Conservation (phyloP, 2,797 vertebrate genomes). For the Prunella strophiata region DNA sequence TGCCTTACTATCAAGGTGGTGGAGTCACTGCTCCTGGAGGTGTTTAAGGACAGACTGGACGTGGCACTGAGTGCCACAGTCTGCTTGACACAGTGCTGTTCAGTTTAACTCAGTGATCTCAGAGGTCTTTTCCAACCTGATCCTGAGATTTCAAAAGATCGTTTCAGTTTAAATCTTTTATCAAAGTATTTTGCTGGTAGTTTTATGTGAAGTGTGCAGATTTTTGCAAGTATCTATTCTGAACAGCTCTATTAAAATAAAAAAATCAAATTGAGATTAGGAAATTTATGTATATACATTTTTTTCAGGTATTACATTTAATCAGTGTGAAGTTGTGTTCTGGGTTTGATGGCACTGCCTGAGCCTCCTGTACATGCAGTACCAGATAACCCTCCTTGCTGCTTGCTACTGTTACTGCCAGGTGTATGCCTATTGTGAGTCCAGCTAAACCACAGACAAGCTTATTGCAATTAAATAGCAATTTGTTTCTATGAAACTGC, state of each 20-base stretch:
- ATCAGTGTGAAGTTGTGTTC: not conserved
- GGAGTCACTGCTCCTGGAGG: not conserved
- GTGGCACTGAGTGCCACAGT: not conserved
- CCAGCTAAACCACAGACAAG: slow-evolving; percentile 78
- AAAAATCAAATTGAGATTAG: not conserved
- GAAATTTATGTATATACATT: not conserved
- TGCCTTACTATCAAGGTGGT: not conserved
- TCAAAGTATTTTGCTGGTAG: not conserved
- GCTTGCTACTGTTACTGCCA: slow-evolving; percentile 22
- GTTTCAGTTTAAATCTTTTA: not conserved
- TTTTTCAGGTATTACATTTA: not conserved
- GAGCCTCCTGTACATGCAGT: not conserved
- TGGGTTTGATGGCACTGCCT: not conserved
- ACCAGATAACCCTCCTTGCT: not conserved
- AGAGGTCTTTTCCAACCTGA: not conserved
- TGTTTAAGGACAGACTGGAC: not conserved
- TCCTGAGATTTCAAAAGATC: not conserved
- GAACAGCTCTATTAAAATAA: slow-evolving; percentile 16
- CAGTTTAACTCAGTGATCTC: not conserved
- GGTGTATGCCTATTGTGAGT: slow-evolving; percentile 73
- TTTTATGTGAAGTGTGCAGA: not conserved
- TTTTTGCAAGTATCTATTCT: slow-evolving; percentile 8
- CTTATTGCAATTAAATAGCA: slow-evolving; percentile 83
- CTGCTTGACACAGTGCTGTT: not conserved
- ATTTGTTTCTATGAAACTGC: slow-evolving; percentile 86